These are phyloP conservation scores for Aphaenogaster ashmeadi DNA, from an alignment of 1,140 invertebrate genomes.

Conservation along the genomic window DNA sequence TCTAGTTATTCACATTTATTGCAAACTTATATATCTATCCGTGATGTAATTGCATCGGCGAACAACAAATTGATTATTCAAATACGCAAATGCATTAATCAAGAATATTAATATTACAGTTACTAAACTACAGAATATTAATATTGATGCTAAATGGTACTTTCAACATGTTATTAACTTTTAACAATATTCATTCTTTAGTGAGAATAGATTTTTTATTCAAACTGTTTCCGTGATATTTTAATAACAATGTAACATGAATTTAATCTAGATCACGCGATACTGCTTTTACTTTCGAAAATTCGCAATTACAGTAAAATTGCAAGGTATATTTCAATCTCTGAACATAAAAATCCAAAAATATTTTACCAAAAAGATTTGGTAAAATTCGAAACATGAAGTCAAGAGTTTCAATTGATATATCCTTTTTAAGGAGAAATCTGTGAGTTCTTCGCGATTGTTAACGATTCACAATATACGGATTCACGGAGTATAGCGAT, in stretches of 20 bases:
- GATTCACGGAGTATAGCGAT: neutral
- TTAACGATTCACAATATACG: constrained; percentile 21
- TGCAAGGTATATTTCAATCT: constrained; percentile 12
- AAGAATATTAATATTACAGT: neutral
- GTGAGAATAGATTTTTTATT: neutral
- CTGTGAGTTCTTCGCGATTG: neutral
- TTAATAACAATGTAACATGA: neutral
- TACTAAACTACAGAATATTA: neutral
- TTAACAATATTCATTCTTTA: neutral
- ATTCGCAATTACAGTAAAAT: neutral
- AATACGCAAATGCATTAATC: neutral
- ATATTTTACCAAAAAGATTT: neutral
- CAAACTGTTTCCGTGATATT: neutral
- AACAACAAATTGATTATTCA: constrained; percentile 20
- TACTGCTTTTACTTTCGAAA: neutral
- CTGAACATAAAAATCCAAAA: neutral
- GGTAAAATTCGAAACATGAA: neutral
- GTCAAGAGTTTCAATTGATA: neutral
- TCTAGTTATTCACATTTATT: neutral
- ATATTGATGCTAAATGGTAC: neutral
- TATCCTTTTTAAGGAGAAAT: neutral
- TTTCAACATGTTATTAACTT: neutral
- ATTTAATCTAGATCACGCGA: constrained; percentile 1
- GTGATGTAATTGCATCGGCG: neutral
- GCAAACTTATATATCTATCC: neutral